Percentiles rank a stretch among this genome's conserved stretches.
phyloP scores from a whole-genome alignment of 1,140 invertebrate species.

The Caligus rogercresseyi region DNA sequence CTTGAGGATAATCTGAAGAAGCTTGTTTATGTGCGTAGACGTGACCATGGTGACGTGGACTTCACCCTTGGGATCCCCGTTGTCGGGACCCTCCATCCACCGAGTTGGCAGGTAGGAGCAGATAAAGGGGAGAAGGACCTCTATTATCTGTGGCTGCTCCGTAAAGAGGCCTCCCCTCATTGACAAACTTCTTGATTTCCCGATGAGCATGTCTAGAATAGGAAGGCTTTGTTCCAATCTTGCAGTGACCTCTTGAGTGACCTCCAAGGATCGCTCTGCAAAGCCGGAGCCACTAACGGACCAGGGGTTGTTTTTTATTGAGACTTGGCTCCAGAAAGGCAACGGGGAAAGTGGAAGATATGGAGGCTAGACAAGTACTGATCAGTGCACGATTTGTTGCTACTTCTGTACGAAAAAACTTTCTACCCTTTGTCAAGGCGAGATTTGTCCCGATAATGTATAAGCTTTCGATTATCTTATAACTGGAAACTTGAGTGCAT shows the following conservation, averaged over 20 bases:
- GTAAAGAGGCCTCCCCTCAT: slow-evolving; percentile 78
- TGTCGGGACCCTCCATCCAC: slow-evolving; percentile 93
- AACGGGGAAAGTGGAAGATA: slow-evolving; percentile 94
- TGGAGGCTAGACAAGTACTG: slow-evolving; percentile 85
- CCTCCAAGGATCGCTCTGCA: slow-evolving; percentile 86
- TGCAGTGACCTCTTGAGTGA: slow-evolving; percentile 92
- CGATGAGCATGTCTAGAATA: slow-evolving; percentile 71
- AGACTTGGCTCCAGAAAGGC: slow-evolving; percentile 92
- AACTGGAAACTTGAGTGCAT: slow-evolving; percentile 96
- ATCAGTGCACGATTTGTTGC: slow-evolving; percentile 74
- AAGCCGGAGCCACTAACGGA: slow-evolving; percentile 75
- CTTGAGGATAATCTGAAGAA: slow-evolving; percentile 86
- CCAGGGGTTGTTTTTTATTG: slow-evolving; percentile 90
- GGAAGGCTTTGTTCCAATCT: slow-evolving; percentile 88
- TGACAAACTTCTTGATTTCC: slow-evolving; percentile 87
- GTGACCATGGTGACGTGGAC: slow-evolving; percentile 90
- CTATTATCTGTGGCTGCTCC: slow-evolving; percentile 86
- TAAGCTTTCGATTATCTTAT: slow-evolving; percentile 85
- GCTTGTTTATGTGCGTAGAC: slow-evolving; percentile 87
- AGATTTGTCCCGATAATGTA: slow-evolving; percentile 72
- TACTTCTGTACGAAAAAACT: slow-evolving; percentile 76
- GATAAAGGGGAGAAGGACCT: slow-evolving; percentile 85
- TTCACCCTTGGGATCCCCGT: slow-evolving; percentile 43
- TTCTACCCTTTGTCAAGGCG: slow-evolving; percentile 52
- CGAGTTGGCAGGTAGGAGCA: slow-evolving; percentile 95